Evolutionary conservation across 2,113 vertebrate species (phyloP), one percentile per base, ranked within the genome.

Genomic region (Eretmochelys imbricata): DNA sequence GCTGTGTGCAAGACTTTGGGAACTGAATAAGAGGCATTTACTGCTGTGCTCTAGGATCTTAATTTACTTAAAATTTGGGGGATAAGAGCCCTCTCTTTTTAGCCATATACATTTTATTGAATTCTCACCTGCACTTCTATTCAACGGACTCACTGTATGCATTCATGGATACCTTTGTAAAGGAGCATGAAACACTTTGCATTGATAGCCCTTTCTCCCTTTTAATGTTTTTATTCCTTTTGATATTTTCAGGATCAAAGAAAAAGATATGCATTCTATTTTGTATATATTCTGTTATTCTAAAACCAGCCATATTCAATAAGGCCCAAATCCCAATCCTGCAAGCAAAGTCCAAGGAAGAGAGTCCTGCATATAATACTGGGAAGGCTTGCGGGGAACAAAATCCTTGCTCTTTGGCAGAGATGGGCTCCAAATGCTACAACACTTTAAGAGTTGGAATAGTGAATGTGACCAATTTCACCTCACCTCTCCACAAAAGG

Each of bases 51-150:
- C 84, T 86, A 96, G 84, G 82, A 84, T 95, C 88, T 96, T 89
- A 88, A 95, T 96, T 93, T 87, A 42, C 84, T 90, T 87, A 94
- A 86, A 96, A 97, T 89, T 82, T 89, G 83, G 84, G 82, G n/a
- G 46, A 92, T 93, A 93, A 97, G 97, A 97, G 84, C 69, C 50
- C 96, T 97, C 90, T 82, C 82, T 86, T 95, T 96, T 93, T 83
- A 92, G 89, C 94, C 79, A 82, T 91, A 89, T 82, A 91, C 31
- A 88, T 93, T 95, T 91, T 87, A 80, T 59, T 93, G 91, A 96
- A 94, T 89, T 93, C 80, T 95, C 87, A 96, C 91, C 55, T 69
- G 84, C 57, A 55, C 3, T 10, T 84, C 91, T 92, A 93, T 97
- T 97, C 95, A 96, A 95, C 88, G 95, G 91, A 89, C 86, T 96